These are phyloP conservation scores for Corythoichthys haematopterus DNA, from an alignment of 2,113 vertebrate species.

Conservation along the genomic window DNA sequence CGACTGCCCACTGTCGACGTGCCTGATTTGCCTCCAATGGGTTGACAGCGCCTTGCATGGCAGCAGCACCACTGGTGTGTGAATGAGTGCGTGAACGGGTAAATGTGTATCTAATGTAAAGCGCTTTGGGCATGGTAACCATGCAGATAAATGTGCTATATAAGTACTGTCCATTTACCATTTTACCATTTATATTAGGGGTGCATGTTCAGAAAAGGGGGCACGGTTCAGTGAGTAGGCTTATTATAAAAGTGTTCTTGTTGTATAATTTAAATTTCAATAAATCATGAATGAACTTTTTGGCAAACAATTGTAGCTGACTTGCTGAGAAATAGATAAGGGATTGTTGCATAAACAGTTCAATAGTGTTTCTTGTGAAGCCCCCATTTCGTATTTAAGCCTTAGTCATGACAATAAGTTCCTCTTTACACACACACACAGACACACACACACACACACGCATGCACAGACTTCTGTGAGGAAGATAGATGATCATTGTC, in stretches of 20 bases:
- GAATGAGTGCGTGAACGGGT: too few relatives aligned
- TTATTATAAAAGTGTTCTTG: neutral
- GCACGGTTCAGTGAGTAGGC: neutral
- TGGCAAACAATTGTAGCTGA: slow-evolving; percentile 19
- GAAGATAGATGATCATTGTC: slow-evolving; percentile 33
- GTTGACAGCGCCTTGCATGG: too few relatives aligned
- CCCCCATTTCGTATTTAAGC: slow-evolving; percentile 25
- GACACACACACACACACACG: slow-evolving; percentile 5
- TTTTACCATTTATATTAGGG: neutral
- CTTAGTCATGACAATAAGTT: slow-evolving; percentile 17
- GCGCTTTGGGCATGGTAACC: too few relatives aligned
- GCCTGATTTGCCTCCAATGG: too few relatives aligned
- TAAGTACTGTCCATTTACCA: too few relatives aligned
- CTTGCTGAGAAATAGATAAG: slow-evolving; percentile 35
- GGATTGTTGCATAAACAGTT: slow-evolving; percentile 35
- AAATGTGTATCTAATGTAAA: too few relatives aligned
- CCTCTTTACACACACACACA: slow-evolving; percentile 3
- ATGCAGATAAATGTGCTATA: too few relatives aligned
- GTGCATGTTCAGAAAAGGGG: neutral
- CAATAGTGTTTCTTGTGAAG: slow-evolving; percentile 18
- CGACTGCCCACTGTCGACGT: too few relatives aligned
- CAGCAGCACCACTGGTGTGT: too few relatives aligned
- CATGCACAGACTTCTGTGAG: slow-evolving; percentile 10
- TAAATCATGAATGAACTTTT: neutral
- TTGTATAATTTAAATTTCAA: neutral